phyloP scores from a whole-genome alignment of 2,113 vertebrate genomes.

The Sardina pilchardus region DNA sequence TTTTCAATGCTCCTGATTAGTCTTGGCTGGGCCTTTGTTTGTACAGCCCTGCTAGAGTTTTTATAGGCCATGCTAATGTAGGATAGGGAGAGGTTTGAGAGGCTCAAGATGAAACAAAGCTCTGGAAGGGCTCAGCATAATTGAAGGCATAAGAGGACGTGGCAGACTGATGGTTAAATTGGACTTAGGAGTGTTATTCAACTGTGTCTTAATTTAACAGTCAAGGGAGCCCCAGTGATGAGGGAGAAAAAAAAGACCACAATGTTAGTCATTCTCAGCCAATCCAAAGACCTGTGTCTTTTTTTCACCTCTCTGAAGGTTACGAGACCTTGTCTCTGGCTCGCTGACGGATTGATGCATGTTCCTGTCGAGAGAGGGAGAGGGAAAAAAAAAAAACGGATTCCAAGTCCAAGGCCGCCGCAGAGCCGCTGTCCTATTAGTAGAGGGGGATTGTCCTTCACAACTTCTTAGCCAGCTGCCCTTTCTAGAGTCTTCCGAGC shows the following conservation, averaged over 20 bases:
- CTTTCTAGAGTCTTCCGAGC: constrained; percentile 50
- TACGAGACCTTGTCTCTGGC: constrained; percentile 77
- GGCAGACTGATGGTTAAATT: constrained; percentile 82
- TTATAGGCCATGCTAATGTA: background rate
- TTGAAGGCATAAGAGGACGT: constrained; percentile 78
- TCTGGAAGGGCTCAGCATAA: constrained; percentile 33
- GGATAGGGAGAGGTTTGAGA: background rate
- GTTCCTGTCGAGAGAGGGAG: constrained; percentile 68
- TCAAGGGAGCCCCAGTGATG: background rate
- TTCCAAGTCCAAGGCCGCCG: constrained; percentile 81
- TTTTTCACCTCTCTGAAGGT: constrained; percentile 69
- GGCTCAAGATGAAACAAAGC: constrained; percentile 3
- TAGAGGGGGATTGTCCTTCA: constrained; percentile 49
- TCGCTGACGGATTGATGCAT: constrained; percentile 85
- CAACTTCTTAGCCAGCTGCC: constrained; percentile 52
- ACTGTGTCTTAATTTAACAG: constrained; percentile 84
- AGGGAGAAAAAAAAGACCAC: constrained; percentile 72
- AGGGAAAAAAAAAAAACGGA: constrained; percentile 54
- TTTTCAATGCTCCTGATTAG: constrained; percentile 14
- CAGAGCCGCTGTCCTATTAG: constrained; percentile 69
- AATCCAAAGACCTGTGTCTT: constrained; percentile 71
- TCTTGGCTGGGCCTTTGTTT: constrained; percentile 11
- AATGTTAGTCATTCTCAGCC: constrained; percentile 79
- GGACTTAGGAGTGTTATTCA: constrained; percentile 82
- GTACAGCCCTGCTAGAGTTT: background rate